Conservation (phyloP, 2,888 invertebrate species). For the Synergus itoensis region DNA sequence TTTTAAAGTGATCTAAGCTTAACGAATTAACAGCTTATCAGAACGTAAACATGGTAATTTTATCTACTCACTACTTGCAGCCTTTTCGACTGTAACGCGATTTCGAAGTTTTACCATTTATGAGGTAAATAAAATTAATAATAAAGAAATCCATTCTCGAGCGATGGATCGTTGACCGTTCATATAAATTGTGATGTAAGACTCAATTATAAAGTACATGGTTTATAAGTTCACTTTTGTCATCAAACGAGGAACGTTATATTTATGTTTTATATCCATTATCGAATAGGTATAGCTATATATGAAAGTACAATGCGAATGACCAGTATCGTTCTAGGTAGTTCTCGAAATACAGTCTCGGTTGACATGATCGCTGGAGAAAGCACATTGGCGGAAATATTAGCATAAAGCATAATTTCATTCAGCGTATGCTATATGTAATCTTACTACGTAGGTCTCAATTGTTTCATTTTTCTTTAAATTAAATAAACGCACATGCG, state of each 20-base stretch:
- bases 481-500: no score
- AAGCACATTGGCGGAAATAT: slow-evolving; percentile 34
- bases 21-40: slow-evolving; percentile 66
- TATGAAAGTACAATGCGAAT: slow-evolving; percentile 12
- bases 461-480: no score
- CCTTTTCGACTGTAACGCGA: not conserved
- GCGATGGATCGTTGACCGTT: not conserved
- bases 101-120: slow-evolving; percentile 15
- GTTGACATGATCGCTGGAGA: slow-evolving; percentile 39
- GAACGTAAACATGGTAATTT: slow-evolving; percentile 46
- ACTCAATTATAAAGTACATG: not conserved
- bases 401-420: not conserved
- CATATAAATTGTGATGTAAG: not conserved
- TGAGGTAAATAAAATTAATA: not conserved
- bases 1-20: slow-evolving; percentile 64
- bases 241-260: not conserved
- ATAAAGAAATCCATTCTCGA: not conserved
- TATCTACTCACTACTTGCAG: not conserved
- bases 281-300: slow-evolving; percentile 12
- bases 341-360: slow-evolving; percentile 20
- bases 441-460: not conserved
- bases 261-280: slow-evolving; percentile 4
- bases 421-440: not conserved
- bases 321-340: not conserved
- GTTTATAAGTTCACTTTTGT: not conserved